Evolutionary conservation across 1,140 invertebrate genomes (phyloP).

Genomic region (Drosophila lacertosa): DNA sequence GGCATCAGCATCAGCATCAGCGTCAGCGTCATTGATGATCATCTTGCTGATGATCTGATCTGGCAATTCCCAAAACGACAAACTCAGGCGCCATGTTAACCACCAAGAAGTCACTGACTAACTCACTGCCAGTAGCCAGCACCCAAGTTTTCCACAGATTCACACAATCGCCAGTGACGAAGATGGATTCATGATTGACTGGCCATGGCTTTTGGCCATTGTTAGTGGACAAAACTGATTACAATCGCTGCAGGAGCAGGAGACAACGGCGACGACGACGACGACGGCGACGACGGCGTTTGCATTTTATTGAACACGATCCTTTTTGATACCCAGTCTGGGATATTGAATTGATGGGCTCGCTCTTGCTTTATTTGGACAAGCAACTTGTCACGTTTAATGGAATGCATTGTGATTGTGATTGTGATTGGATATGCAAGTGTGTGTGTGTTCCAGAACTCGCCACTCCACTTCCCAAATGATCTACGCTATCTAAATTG

Average conservation of each 20-base stretch:
- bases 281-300: constrained; percentile 35
- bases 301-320: constrained; percentile 81
- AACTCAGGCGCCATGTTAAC: constrained; percentile 82
- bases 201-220: constrained; percentile 43
- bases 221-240: constrained; percentile 50
- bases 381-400: constrained; percentile 82
- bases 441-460: constrained; percentile 8
- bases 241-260: constrained; percentile 32
- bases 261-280: constrained; percentile 16
- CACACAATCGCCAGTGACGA: constrained; percentile 53
- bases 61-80: constrained; percentile 76
- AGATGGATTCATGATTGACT: constrained; percentile 71
- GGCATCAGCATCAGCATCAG: constrained; percentile 31
- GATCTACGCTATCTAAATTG: constrained; percentile 19
- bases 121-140: constrained; percentile 47
- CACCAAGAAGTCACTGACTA: constrained; percentile 71
- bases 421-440: constrained; percentile 41
- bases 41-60: constrained; percentile 69
- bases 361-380: constrained; percentile 69
- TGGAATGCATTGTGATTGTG: constrained; percentile 59
- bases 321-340: constrained; percentile 55
- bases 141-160: constrained; percentile 24
- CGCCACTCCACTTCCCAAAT: constrained; percentile 8
- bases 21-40: constrained; percentile 72
- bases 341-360: constrained; percentile 58